Base-by-base conservation (phyloP, 2,797 vertebrate genomes). In the Chanos chanos region DNA sequence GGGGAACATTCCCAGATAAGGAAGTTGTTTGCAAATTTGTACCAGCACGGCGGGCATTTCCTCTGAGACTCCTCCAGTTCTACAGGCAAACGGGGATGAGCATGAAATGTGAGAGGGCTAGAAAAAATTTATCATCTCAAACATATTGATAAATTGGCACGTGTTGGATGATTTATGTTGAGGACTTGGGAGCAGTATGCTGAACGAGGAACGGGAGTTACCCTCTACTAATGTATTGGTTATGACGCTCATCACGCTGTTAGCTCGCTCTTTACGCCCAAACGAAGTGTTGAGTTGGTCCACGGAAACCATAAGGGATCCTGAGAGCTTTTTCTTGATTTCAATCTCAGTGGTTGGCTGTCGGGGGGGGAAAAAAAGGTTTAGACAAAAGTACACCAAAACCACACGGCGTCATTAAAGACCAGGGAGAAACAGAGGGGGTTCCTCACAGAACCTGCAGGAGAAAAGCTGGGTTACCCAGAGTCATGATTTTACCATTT, bases 221-320 rank as follows among this genome's bases (percentile, higher is more conserved):
- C 97, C 97, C 90, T 99, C 97, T 22, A 98, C 97, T 61, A 99
- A 90, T 47, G 97, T 99, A 80, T 99, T 98, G 70, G 96, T 99
- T 83, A 98, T 66, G 12, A 94, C 94, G 15, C 94, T 99, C 92
- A 99, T 90, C 60, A 98, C 91, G 31, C 97, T 99, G 89, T 98
- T 98, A 79, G 96, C 93, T 73, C 97, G 89, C 75, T 98, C 94
- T 88, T 98, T 97, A 78, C 94, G 92, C 18, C 94, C 95, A 5
- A 94, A 98, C 70, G 96, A 97, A 3, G 92, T 92, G 66, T 96
- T 95, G 79, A 99, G 89, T 77, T 98, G 96, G 73, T 99, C 96
- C 94, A 99, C 94, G 27, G 97, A 99, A 78, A 98, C 95, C 89
- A 98, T 81, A 69, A 98, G 92, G 52, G 96, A 99, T 66, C 94